Conservation (phyloP, 2,797 vertebrate species). For the Aquila chrysaetos region DNA sequence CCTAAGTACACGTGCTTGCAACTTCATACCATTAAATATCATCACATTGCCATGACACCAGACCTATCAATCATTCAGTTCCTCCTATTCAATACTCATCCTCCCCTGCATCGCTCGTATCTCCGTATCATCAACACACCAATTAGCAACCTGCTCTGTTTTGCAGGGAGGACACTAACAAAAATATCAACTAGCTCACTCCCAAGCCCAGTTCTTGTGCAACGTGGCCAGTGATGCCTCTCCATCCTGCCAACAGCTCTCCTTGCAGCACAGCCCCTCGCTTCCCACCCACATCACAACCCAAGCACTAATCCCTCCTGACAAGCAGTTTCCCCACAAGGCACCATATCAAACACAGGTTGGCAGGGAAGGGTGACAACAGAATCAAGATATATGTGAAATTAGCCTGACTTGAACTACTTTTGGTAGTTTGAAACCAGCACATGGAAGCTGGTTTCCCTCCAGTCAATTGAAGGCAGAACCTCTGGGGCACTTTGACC, state of each 20-base stretch:
- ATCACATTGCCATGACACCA: neutral
- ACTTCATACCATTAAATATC: neutral
- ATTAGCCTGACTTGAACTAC: neutral
- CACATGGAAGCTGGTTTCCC: neutral
- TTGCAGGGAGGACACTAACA: neutral
- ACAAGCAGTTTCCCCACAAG: neutral
- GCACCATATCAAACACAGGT: neutral
- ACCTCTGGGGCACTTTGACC: neutral
- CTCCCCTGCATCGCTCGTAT: neutral
- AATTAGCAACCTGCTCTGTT: neutral
- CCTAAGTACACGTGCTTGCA: neutral
- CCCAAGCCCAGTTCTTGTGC: neutral
- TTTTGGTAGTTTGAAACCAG: neutral
- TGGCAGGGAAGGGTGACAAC: neutral
- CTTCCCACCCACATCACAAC: neutral
- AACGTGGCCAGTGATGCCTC: neutral
- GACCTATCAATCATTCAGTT: neutral
- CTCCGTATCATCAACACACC: neutral
- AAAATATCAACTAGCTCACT: neutral
- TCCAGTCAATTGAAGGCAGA: neutral
- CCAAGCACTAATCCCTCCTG: neutral
- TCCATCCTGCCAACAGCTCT: neutral
- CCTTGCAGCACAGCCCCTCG: neutral
- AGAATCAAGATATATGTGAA: rapidly evolving
- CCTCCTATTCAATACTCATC: neutral